These are phyloP conservation scores for Cephus rjabovi DNA, from an alignment of 2,888 invertebrate species.

Conservation along the genomic window DNA sequence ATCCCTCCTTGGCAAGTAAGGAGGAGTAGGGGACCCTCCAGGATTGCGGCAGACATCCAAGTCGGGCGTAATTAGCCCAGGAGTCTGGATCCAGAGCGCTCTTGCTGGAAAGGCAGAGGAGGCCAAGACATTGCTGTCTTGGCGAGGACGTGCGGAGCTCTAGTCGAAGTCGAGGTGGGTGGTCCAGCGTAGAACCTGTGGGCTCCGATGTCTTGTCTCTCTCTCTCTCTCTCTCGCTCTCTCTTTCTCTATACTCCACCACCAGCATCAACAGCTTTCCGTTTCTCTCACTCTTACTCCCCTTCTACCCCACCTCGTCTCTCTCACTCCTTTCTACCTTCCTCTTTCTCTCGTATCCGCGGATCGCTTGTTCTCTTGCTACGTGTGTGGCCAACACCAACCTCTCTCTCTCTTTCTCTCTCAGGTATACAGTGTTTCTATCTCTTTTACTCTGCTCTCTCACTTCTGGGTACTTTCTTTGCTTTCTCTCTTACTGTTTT, in stretches of 20 bases:
- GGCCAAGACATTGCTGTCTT: slow-evolving; percentile 4
- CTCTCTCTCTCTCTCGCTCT: slow-evolving; percentile 9
- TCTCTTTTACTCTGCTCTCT: slow-evolving; percentile 5
- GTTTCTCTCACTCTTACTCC: slow-evolving; percentile 4
- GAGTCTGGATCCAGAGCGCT: background rate
- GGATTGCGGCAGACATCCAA: background rate
- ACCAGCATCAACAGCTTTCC: background rate
- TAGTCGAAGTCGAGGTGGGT: slow-evolving; percentile 42
- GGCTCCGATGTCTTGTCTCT: slow-evolving; percentile 33
- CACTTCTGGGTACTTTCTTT: background rate
- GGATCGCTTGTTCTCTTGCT: slow-evolving; percentile 9
- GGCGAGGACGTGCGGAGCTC: slow-evolving; percentile 20
- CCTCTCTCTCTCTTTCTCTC: slow-evolving; percentile 16
- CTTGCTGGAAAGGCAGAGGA: background rate
- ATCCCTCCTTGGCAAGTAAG: background rate
- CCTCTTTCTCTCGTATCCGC: slow-evolving; percentile 12
- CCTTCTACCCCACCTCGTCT: slow-evolving; percentile 11
- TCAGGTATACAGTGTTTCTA: background rate
- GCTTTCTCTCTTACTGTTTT: slow-evolving; percentile 3
- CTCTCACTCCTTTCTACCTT: slow-evolving; percentile 1
- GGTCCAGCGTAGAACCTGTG: slow-evolving; percentile 42
- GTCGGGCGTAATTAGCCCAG: slow-evolving; percentile 1
- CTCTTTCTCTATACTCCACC: background rate
- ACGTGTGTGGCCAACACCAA: slow-evolving; percentile 27
- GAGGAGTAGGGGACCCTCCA: background rate